phyloP scores from a whole-genome alignment of 2,888 invertebrate genomes.

The Folsomia candida region DNA sequence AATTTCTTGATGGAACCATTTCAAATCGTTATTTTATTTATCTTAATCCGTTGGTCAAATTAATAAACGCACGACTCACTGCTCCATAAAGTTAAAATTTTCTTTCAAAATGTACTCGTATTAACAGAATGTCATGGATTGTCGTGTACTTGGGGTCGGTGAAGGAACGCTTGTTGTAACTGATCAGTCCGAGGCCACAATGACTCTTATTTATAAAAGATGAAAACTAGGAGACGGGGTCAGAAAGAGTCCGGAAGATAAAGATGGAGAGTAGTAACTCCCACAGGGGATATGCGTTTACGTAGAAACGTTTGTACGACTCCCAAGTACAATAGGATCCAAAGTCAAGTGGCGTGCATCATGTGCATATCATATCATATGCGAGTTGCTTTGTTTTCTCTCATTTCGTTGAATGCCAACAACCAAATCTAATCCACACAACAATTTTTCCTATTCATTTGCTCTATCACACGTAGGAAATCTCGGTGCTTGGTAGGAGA shows the following conservation, averaged over 20 bases:
- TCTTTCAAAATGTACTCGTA: background rate
- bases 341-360: background rate
- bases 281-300: background rate
- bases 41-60: background rate
- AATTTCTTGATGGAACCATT: background rate
- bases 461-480: no score
- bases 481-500: background rate
- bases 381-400: background rate
- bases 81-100: background rate
- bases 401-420: background rate
- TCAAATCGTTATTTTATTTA: background rate
- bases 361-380: slow-evolving; percentile 2
- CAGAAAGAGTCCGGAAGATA: slow-evolving; percentile 15
- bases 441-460: no score
- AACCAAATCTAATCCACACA: background rate
- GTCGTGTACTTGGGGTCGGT: no score
- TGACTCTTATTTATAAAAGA: slow-evolving; percentile 37
- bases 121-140: no score
- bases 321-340: background rate
- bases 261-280: background rate
- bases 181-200: slow-evolving; percentile 11
- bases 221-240: slow-evolving; percentile 43
- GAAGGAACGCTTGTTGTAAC: no score
- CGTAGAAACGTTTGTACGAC: background rate
- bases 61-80: background rate